Evolutionary conservation across 2,888 invertebrate genomes (phyloP).

Genomic region (Drosophila peninsularis): DNA sequence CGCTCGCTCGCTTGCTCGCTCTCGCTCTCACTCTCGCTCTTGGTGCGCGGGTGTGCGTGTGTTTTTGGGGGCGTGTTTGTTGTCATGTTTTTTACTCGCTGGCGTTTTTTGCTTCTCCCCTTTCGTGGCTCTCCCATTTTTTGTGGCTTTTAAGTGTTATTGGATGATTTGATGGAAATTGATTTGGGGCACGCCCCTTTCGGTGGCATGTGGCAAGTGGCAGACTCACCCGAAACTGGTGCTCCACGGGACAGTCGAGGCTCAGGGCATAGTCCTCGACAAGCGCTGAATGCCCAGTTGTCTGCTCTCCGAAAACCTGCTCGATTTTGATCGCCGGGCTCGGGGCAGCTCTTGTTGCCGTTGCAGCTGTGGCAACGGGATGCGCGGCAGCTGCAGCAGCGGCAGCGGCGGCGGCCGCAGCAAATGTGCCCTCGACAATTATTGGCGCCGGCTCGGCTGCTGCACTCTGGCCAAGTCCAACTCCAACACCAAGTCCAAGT

Average conservation of each 20-base stretch:
- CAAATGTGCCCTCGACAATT: constrained; percentile 77
- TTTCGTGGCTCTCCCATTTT: constrained; percentile 29
- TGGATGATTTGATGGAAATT: constrained; percentile 79
- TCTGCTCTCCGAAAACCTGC: constrained; percentile 74
- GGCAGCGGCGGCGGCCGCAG: constrained; percentile 66
- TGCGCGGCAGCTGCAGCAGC: constrained; percentile 49
- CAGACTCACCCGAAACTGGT: constrained; percentile 79
- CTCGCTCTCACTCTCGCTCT: constrained; percentile 1
- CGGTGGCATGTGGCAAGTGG: constrained; percentile 27
- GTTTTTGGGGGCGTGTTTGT: constrained; percentile 73
- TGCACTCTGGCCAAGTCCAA: constrained; percentile 38
- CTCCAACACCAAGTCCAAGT: constrained; percentile 35
- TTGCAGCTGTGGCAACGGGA: constrained; percentile 20
- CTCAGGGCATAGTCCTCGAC: constrained; percentile 80
- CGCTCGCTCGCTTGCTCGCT: neutral
- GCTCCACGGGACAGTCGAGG: constrained; percentile 76
- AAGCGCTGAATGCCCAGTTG: constrained; percentile 54
- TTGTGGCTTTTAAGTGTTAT: constrained; percentile 65
- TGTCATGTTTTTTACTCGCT: constrained; percentile 66
- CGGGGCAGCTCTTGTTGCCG: constrained; percentile 12
- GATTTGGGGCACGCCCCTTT: constrained; percentile 71
- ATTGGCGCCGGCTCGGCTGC: constrained; percentile 64
- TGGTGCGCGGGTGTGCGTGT: constrained; percentile 25
- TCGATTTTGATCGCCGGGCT: constrained; percentile 81
- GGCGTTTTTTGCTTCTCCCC: constrained; percentile 41